Conservation (phyloP, 2,113 vertebrate genomes). For the Albula goreensis region DNA sequence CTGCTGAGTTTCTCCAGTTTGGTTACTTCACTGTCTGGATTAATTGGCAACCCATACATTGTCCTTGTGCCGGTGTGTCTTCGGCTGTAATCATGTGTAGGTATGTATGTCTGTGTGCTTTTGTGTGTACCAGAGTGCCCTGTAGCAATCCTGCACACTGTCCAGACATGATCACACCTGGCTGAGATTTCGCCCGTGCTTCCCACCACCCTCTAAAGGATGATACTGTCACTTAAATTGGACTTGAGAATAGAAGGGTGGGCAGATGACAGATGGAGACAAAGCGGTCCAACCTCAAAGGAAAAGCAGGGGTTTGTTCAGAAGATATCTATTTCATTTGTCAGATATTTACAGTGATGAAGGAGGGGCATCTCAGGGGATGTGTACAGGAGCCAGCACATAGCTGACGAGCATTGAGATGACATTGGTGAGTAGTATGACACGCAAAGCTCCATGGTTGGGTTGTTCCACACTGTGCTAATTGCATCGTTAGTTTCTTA, state of each 20-base stretch:
- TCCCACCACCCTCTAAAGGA: not conserved
- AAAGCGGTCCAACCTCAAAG: no score
- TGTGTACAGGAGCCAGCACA: not conserved
- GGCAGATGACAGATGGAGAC: not conserved
- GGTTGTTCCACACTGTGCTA: not conserved
- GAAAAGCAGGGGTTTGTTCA: not conserved
- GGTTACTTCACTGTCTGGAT: no score
- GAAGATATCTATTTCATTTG: not conserved
- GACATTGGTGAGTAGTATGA: not conserved
- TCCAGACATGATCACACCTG: not conserved
- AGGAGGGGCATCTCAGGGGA: not conserved
- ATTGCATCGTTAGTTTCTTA: not conserved
- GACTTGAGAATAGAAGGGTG: not conserved
- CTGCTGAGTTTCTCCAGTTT: no score
- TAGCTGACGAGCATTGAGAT: not conserved
- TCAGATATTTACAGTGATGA: not conserved
- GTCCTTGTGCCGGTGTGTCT: not conserved
- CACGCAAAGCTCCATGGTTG: not conserved
- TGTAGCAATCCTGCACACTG: not conserved
- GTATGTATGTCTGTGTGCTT: not conserved
- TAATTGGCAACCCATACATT: no score
- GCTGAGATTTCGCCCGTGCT: not conserved
- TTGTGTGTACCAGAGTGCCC: not conserved
- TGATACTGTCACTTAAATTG: not conserved
- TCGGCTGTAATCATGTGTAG: not conserved